These are phyloP conservation scores for Linnaemya vulpina DNA, from an alignment of 2,888 invertebrate genomes.

Conservation along the genomic window DNA sequence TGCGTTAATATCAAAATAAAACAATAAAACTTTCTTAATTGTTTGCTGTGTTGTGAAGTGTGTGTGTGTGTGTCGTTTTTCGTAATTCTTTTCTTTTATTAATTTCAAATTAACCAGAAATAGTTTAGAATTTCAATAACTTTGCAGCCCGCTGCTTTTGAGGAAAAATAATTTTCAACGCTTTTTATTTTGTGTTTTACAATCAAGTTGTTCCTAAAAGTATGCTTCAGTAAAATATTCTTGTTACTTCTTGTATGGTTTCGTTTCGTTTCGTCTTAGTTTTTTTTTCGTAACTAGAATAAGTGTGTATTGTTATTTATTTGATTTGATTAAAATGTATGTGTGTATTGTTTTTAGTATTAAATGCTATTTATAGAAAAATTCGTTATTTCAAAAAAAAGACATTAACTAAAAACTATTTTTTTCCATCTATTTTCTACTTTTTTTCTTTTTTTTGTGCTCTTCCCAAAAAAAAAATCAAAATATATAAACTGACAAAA, in stretches of 20 bases:
- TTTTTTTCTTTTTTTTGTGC: slow-evolving; percentile 71
- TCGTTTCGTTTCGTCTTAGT: slow-evolving; percentile 65
- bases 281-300: slow-evolving; percentile 75
- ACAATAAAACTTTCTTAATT: slow-evolving; percentile 46
- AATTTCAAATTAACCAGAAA: neutral
- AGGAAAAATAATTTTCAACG: neutral
- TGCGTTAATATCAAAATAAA: neutral
- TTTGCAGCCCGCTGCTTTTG: slow-evolving; percentile 9
- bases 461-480: slow-evolving; percentile 66
- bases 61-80: slow-evolving; percentile 37
- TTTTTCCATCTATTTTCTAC: slow-evolving; percentile 73
- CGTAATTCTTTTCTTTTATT: neutral
- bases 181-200: neutral
- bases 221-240: slow-evolving; percentile 21
- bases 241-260: slow-evolving; percentile 14
- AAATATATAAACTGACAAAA: slow-evolving; percentile 69
- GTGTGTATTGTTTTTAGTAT: slow-evolving; percentile 66
- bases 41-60: slow-evolving; percentile 51
- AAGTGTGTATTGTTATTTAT: slow-evolving; percentile 75
- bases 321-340: slow-evolving; percentile 16
- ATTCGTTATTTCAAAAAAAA: slow-evolving; percentile 52
- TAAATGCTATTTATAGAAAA: slow-evolving; percentile 58
- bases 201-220: slow-evolving; percentile 13
- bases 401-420: slow-evolving; percentile 73
- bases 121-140: neutral